Conservation (phyloP, 1,140 invertebrate species). For the Drosophila tsacasi region DNA sequence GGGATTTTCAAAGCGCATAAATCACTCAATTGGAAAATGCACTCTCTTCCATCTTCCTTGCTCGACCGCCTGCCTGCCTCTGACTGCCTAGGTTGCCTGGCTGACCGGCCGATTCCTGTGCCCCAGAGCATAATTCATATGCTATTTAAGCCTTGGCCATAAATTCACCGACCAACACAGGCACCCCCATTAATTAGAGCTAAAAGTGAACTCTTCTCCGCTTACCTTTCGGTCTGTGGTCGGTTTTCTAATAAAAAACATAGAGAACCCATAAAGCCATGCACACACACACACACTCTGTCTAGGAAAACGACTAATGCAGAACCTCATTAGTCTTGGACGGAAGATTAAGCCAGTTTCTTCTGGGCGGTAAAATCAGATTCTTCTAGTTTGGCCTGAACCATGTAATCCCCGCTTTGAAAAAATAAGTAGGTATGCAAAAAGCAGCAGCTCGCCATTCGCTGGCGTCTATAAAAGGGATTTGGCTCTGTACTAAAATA, state of each 20-base stretch:
- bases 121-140: conserved; percentile 76
- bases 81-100: background rate
- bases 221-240: conserved; percentile 31
- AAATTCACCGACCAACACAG: conserved; percentile 62
- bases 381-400: conserved; percentile 4
- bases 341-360: conserved; percentile 21
- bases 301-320: conserved; percentile 19
- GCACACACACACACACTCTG: background rate
- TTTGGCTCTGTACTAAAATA: conserved; percentile 59
- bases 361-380: background rate
- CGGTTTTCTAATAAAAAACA: conserved; percentile 33
- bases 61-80: background rate
- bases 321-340: conserved; percentile 33
- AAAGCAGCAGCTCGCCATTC: conserved; percentile 21
- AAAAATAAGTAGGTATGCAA: conserved; percentile 26
- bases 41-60: conserved; percentile 42
- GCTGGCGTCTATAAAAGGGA: conserved; percentile 39
- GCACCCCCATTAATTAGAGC: conserved; percentile 76
- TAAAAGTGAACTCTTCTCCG: conserved; percentile 45
- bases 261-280: conserved; percentile 15
- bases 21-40: conserved; percentile 82
- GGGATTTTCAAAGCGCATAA: conserved; percentile 78
- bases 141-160: conserved; percentile 77
- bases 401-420: conserved; percentile 4
- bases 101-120: conserved; percentile 16